Base-by-base conservation (phyloP, 2,113 vertebrate genomes). In the Rhinichthys klamathensis region DNA sequence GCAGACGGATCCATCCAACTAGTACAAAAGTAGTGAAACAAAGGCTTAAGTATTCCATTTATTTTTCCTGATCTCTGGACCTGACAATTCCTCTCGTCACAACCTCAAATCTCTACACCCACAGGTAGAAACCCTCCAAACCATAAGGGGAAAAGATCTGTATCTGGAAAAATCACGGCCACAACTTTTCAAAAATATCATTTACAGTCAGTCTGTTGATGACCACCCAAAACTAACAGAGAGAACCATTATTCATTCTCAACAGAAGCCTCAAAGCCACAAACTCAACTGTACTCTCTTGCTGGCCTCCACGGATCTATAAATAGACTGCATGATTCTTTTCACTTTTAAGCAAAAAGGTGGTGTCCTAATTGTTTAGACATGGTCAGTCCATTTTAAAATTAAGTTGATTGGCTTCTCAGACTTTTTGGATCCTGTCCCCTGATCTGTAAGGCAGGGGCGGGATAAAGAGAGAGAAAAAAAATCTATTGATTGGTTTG, bases 141-240 rank as follows among this genome's bases (percentile, higher is more conserved):
- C 89, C 88, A 32, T 63, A 85, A 58, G 69, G 4, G 78, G 74
- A 85, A 85, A 88, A 79, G 79, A 91, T 89, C 65, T n/a, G 72
- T 60, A 74, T 74, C 89, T 89, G 89, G 90, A 93, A 90, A 87
- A 86, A 87, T 88, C 85, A 85, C 67, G 85, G 80, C 84, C 79
- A 84, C 70, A 74, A 89, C 89, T 86, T 83, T 84, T 79, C 83
- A 87, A 89, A 74, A 58, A 90, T 92, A 90, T 93, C 79, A 90
- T 87, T 93, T 93, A 91, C 92, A 90, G 86, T 82, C 46, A 91
- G 91, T 88, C 85, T 92, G 91, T 88, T 90, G 91, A 93, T 93
- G 92, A 91, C 91, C 89, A 90, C 90, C 92, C 92, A 93, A 93
- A 81, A 93, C 86, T 87, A 92, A 93, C 90, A 93, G 85, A 85